Conservation (phyloP, 2,888 invertebrate species). For the Orthonevra nobilis region DNA sequence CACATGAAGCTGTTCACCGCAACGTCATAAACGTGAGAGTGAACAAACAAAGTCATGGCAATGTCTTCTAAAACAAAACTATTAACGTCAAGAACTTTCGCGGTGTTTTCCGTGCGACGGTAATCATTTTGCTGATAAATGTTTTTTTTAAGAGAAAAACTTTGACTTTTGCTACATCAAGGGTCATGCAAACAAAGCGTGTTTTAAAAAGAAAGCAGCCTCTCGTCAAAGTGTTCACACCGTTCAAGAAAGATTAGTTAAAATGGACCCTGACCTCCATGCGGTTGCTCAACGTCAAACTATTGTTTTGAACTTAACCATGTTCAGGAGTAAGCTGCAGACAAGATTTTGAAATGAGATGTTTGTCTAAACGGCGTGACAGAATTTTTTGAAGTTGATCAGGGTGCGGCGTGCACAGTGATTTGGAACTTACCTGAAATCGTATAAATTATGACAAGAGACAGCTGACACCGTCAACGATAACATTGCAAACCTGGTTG, state of each 20-base stretch:
- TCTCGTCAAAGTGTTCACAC: too few relatives aligned
- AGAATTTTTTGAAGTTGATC: slow-evolving; percentile 6
- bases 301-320: slow-evolving; percentile 6
- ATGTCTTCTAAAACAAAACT: not conserved
- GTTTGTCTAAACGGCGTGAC: not conserved
- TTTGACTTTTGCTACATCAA: slow-evolving; percentile 1
- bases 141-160: not conserved
- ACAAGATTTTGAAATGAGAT: not conserved
- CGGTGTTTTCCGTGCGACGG: slow-evolving; percentile 20
- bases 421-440: slow-evolving; percentile 10
- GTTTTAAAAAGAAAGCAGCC: not conserved
- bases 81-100: not conserved
- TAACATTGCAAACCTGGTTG: slow-evolving; percentile 27
- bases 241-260: too few relatives aligned
- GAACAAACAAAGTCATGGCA: not conserved
- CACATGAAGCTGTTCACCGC: slow-evolving; percentile 14
- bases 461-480: not conserved
- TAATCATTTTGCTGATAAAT: slow-evolving; percentile 21
- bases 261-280: not conserved
- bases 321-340: not conserved
- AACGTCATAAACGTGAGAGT: not conserved
- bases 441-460: not conserved
- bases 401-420: not conserved
- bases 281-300: not conserved
- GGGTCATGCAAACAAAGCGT: slow-evolving; percentile 4